Evolutionary conservation across 1,140 invertebrate species (phyloP), one percentile per base, ranked within the genome.

Genomic region (Heliconius eleuchia): DNA sequence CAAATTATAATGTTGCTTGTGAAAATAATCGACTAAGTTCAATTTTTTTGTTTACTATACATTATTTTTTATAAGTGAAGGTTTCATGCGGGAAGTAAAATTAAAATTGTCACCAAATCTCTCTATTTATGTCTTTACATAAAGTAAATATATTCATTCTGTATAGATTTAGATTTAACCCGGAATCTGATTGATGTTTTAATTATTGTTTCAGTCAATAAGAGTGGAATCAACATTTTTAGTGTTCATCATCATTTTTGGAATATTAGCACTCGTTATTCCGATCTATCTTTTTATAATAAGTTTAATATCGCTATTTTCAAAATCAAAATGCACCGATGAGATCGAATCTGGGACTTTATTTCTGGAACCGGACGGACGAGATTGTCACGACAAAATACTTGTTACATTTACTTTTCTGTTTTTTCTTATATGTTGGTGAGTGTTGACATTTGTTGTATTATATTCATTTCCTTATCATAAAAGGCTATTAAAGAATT

Each of bases 211-310:
- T 91, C 91, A 94, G 92, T 91, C 92, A 73, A 91, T 94, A 78
- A 92, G 90, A 87, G 83, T 94, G 83, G 92, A 94, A 73, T 94
- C 92, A 27, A 90, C 90, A 60, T 94, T 94, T 77, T 82, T 94
- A 18, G 88, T 85, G 9, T 87, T 91, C 80, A 87, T 94, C 52
- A 87, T 92, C 76, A 83, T 87, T 18, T 94, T 94, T 75, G 87
- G 87, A 23, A 89, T 92, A 73, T 87, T 93, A 18, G 89, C 92
- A 5, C 80, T 92, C 23, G 83, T 93, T 18, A 90, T 94, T 87
- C 92, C 92, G n/a, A 75, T 86, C 0, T 92, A 94, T 46, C 85
- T 94, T 1, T 81, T 94, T 50, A 88, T 93, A 77, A 79, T 94
- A 55, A 86, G 84, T 39, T 78, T 92, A 16, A 80, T 94, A 74